Base-by-base conservation (phyloP, 2,888 invertebrate species). In the Lasioglossum figueresi region DNA sequence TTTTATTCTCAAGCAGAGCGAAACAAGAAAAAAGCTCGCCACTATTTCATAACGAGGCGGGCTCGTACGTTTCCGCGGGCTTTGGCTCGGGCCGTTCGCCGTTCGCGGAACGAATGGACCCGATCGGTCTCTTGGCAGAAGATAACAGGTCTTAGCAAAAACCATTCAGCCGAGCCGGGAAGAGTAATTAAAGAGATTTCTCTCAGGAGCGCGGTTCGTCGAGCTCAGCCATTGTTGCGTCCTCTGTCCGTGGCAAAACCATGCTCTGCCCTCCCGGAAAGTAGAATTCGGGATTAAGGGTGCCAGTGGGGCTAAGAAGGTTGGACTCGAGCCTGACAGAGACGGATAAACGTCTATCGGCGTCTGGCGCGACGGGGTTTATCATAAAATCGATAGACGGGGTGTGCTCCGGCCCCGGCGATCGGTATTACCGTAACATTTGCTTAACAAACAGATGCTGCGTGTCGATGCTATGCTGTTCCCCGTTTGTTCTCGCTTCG, bases 121-220 rank as follows among this genome's bases (percentile, higher is more conserved):
- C 86, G 80, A 87, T 86, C 83, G 83, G 59, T 86, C 79, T 76
- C 70, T 71, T 59, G 80, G 79, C 43, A 27, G 76, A 68, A 86
- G 83, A 86, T 86, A 87, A 80, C 73, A 37, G 52, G 76, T 63
- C 77, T 74, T 73, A 78, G 72, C 59, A 83, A 83, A 86, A 86
- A 79, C 80, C 74, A 82, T 79, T 76, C 72, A 37, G 66, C 68
- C 40, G 75, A 43, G 86, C n/a, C 63, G 16, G 74, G 87, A 79
- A 86, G 86, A 81, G 87, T 87, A 87, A 87, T 87, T 87, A 87
- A 86, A 81, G 83, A 83, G 87, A 87, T 87, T 86, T 81, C 86
- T 77, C 87, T 70, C 73, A 56, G 73, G 76, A 66, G 78, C 74
- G 79, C 70, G 63, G 37, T 19, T 16, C 34, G 79, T 74, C 63